These are phyloP conservation scores for Tonatia bakeri DNA, from an alignment of 2,113 vertebrate species.

Conservation along the genomic window DNA sequence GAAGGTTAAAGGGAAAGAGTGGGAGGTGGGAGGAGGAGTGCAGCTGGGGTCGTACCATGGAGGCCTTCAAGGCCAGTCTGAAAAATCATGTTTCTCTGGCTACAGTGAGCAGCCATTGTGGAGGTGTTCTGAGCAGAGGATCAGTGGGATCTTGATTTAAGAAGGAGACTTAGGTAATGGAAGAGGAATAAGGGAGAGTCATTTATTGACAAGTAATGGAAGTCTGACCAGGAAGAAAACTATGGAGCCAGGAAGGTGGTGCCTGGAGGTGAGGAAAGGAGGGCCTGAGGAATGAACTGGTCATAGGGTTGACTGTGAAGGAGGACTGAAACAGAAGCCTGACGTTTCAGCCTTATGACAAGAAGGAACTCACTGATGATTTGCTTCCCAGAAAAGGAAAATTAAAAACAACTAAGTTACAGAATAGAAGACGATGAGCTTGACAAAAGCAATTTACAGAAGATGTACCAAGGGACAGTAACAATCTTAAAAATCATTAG, in stretches of 20 bases:
- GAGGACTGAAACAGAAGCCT: background rate
- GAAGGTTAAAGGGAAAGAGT: background rate
- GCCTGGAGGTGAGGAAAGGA: background rate
- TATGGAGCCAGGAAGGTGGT: background rate
- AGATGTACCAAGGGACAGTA: background rate
- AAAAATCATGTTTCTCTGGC: background rate
- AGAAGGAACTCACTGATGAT: background rate
- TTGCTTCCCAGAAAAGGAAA: background rate
- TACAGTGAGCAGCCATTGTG: background rate
- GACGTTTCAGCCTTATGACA: background rate
- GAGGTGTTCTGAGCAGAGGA: background rate
- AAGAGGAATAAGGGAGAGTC: background rate
- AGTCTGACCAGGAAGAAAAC: background rate
- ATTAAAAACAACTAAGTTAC: background rate
- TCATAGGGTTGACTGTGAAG: background rate
- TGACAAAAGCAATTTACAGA: background rate
- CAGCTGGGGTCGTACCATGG: background rate
- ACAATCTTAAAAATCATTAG: background rate
- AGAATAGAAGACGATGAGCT: background rate
- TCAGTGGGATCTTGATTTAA: background rate
- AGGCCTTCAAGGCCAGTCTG: background rate
- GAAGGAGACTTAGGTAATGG: background rate
- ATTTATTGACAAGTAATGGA: background rate
- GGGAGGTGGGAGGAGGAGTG: accelerated
- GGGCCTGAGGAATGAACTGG: accelerated